phyloP scores from a whole-genome alignment of 37 sponge, comb jelly and placozoan genomes.

The Eunapius fragilis region DNA sequence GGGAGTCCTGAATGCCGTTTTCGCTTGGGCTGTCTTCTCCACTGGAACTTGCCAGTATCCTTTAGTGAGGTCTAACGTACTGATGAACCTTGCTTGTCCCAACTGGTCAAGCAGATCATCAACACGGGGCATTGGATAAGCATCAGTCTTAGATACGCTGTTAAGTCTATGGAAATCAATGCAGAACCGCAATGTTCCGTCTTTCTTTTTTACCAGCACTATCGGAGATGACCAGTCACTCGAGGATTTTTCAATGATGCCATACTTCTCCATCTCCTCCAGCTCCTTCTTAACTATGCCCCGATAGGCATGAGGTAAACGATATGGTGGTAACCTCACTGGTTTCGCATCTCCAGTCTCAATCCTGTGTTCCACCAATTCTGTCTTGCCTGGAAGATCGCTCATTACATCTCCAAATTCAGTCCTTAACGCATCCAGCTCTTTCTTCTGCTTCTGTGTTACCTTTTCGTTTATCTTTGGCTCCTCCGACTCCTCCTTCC shows the following conservation, averaged over 20 bases:
- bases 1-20: slow-evolving; percentile 36
- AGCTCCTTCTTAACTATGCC: slow-evolving; percentile 29
- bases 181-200: slow-evolving; percentile 2
- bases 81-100: neutral
- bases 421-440: neutral
- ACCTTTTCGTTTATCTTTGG: neutral
- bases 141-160: slow-evolving; percentile 9
- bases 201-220: slow-evolving; percentile 21
- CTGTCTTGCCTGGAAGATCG: slow-evolving; percentile 33
- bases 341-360: slow-evolving; percentile 13
- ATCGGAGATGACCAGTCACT: slow-evolving; percentile 16
- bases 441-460: neutral
- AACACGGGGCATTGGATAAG: slow-evolving; percentile 35
- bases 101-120: slow-evolving; percentile 30
- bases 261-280: slow-evolving; percentile 27
- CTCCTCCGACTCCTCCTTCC: neutral
- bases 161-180: slow-evolving; percentile 28
- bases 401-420: slow-evolving; percentile 4
- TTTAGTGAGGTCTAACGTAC: slow-evolving; percentile 1
- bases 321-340: slow-evolving; percentile 34
- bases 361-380: slow-evolving; percentile 14
- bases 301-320: slow-evolving; percentile 38
- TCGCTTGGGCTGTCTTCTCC: neutral
- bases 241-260: slow-evolving; percentile 19
- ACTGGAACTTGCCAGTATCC: slow-evolving; percentile 32